Conservation (phyloP, 2,888 invertebrate species). For the Drosophila mimetica region DNA sequence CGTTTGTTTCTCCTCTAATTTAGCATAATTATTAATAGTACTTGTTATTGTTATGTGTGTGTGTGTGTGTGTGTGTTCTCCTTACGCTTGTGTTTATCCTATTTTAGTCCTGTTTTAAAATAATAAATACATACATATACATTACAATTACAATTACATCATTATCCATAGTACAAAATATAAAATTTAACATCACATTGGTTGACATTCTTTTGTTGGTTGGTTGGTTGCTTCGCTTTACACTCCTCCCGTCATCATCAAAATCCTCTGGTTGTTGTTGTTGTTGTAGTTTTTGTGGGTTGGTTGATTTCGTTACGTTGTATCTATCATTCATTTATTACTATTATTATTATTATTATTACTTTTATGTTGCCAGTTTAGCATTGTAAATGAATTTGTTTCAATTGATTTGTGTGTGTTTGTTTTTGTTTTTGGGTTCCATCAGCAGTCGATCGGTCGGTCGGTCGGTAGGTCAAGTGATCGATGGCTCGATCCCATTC, state of each 20-base stretch:
- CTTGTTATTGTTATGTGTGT: slow-evolving; percentile 34
- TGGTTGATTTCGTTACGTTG: slow-evolving; percentile 63
- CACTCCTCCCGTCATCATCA: slow-evolving; percentile 32
- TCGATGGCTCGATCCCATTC: slow-evolving; percentile 33
- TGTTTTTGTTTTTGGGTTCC: slow-evolving; percentile 16
- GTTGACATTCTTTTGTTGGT: slow-evolving; percentile 81
- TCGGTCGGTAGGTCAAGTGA: slow-evolving; percentile 37
- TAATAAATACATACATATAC: slow-evolving; percentile 75
- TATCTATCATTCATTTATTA: slow-evolving; percentile 19
- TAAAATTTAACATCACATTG: slow-evolving; percentile 79
- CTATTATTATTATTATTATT: slow-evolving; percentile 28
- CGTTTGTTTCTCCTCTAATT: slow-evolving; percentile 43
- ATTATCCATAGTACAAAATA: slow-evolving; percentile 78
- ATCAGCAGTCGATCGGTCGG: slow-evolving; percentile 54
- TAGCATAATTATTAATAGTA: slow-evolving; percentile 71
- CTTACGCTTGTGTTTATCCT: slow-evolving; percentile 46
- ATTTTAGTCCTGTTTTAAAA: slow-evolving; percentile 71
- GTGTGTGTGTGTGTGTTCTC: slow-evolving; percentile 14
- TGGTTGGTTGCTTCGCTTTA: slow-evolving; percentile 78
- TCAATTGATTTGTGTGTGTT: slow-evolving; percentile 50
- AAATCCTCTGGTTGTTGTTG: slow-evolving; percentile 38
- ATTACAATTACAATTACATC: slow-evolving; percentile 74
- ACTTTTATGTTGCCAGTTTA: slow-evolving; percentile 28
- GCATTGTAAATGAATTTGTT: slow-evolving; percentile 52
- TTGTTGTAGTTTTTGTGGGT: slow-evolving; percentile 66